Base-by-base conservation (phyloP, 2,888 invertebrate species). In the Prionchulus punctatus region DNA sequence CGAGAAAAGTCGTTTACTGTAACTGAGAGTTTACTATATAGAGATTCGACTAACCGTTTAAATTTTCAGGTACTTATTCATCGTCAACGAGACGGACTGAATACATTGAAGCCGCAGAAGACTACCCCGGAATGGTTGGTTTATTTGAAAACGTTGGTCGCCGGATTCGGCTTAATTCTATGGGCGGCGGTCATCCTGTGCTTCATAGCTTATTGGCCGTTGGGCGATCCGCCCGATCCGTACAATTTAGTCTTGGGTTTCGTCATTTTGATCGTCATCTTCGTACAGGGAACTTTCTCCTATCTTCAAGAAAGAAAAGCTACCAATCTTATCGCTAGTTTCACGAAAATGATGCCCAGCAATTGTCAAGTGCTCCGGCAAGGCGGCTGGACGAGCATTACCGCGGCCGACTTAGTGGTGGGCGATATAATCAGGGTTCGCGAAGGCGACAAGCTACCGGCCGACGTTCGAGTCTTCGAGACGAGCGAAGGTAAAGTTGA, bases 371-470 rank as follows among this genome's bases (percentile, higher is more conserved):
- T 49, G 7, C 21, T 49, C 7, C 50, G 50, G 12, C 28, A 49
- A 7, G 26, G 28, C 12, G 7, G 4, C 7, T 26, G 27, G 50
- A 49, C 27, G 12, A 28, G 7, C 3, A 7, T 49, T 12, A 4
- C 27, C 28, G 50, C 50, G 4, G 4, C 7, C 7, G 30, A 49
- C 23, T 30, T 49, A 30, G 50, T 49, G 15, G 50, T 49, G 4
- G 50, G 50, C 12, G 50, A 49, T 28, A 28, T 49, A 7, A 7
- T 49, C 4, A 26, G 50, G 4, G 12, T 49, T 12, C 7, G 23
- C 7, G 50, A 26, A 49, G 50, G 50, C 30, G 50, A 49, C 30
- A 49, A 49, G 23, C 15, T 49, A 23, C 50, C 50, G 15, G 50
- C 50, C 30, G 50, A 49, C 30, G 27, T 49, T 4, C 50, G 50